These are phyloP conservation scores for Pissodes strobi DNA, from an alignment of 1,140 invertebrate species.

Conservation along the genomic window DNA sequence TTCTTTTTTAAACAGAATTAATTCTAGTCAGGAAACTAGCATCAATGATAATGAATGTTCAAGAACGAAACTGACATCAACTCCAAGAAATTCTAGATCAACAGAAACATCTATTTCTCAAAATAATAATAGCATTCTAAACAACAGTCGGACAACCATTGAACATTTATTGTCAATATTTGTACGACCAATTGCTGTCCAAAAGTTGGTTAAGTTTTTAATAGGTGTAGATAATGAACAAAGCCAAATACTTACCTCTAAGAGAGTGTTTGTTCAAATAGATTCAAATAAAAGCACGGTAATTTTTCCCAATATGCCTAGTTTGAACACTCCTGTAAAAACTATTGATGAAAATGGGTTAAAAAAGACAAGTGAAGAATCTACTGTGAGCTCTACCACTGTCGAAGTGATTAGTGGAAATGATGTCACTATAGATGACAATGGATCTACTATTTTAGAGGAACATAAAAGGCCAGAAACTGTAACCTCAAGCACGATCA, in stretches of 20 bases:
- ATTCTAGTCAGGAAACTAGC: too few relatives aligned
- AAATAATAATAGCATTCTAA: too few relatives aligned
- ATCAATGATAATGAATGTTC: too few relatives aligned
- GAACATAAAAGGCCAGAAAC: conserved; percentile 21
- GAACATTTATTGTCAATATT: conserved; percentile 10
- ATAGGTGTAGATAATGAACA: background rate
- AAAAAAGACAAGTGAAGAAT: background rate
- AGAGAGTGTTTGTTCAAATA: too few relatives aligned
- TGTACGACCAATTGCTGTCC: conserved; percentile 2
- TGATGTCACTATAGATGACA: background rate
- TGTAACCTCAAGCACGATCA: conserved; percentile 5
- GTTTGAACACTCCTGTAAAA: conserved; percentile 5
- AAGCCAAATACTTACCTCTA: too few relatives aligned
- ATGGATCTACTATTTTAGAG: background rate
- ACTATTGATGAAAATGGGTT: background rate
- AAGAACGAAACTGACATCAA: too few relatives aligned
- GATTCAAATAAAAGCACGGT: too few relatives aligned
- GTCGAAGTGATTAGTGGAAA: background rate
- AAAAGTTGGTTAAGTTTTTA: conserved; percentile 16
- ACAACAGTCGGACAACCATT: background rate
- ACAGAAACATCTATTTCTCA: background rate
- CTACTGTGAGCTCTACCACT: background rate
- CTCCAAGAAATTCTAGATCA: background rate
- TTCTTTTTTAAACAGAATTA: too few relatives aligned
- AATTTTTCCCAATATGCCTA: conserved; percentile 18